Conservation (phyloP, 2,888 invertebrate genomes). For the Drosophila mulleri region DNA sequence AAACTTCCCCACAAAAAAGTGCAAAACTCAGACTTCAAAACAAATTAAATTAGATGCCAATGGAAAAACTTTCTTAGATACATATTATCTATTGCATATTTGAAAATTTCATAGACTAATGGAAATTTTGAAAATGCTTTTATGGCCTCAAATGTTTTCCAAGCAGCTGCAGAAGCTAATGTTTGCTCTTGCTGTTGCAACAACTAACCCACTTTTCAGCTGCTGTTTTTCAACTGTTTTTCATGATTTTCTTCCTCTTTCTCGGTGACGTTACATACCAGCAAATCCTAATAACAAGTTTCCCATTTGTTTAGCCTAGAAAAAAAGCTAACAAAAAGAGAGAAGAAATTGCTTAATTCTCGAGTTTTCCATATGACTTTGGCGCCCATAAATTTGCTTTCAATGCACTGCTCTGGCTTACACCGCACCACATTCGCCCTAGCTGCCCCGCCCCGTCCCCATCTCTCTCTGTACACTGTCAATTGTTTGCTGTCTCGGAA, state of each 20-base stretch:
- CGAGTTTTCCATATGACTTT: constrained; percentile 75
- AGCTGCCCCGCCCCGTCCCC: neutral
- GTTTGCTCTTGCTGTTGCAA: neutral
- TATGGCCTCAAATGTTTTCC: neutral
- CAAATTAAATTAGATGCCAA: neutral
- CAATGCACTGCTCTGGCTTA: constrained; percentile 57
- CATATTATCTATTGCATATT: neutral
- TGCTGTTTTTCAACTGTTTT: constrained; percentile 1
- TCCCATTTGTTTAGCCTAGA: constrained; percentile 30
- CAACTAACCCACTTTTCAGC: constrained; percentile 3
- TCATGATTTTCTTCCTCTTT: neutral
- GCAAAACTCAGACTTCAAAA: neutral
- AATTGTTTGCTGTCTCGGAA: constrained; percentile 73
- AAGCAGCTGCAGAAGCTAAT: neutral
- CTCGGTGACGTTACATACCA: neutral
- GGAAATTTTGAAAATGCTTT: neutral
- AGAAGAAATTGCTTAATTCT: constrained; percentile 64
- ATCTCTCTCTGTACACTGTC: constrained; percentile 15
- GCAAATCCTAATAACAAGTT: constrained; percentile 39
- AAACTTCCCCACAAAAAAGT: too few species aligned
- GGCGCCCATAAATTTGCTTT: constrained; percentile 70
- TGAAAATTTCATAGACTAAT: neutral
- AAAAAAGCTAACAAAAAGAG: neutral
- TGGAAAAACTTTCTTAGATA: neutral
- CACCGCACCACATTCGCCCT: constrained; percentile 1